Evolutionary conservation across 2,113 vertebrate genomes (phyloP), one percentile per base, ranked within the genome.

Genomic region (Zapus hudsonius): DNA sequence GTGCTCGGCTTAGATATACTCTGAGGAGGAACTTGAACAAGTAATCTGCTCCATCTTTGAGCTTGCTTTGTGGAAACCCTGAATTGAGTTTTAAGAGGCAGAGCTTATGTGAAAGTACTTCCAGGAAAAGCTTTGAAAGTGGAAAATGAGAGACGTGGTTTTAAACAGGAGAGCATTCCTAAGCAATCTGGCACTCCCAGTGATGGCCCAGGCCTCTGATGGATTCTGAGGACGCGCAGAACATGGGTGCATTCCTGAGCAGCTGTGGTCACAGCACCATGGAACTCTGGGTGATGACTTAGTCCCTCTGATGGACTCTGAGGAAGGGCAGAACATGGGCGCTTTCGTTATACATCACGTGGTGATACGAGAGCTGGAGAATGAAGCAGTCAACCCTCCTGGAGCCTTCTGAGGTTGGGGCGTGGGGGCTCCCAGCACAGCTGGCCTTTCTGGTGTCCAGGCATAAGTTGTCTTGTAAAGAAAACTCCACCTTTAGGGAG

Each of bases 401-500:
- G 4, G 47, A 19, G 0, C 44, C 7, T 23, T 27, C n/a, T n/a
- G n/a, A n/a, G n/a, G n/a, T n/a, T n/a, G n/a, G n/a, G n/a, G n/a
- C n/a, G n/a, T n/a, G n/a, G n/a, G n/a, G n/a, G n/a, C n/a, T 7
- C 11, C 5, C 5, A 38, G 31, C 0, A 38, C 3, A 7, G n/a
- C 16, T 44, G 29, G 27, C 3, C 70, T 85, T 38, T 31, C 9
- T 69, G 38, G 59, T 0, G 17, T 25, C 12, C 2, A 25, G 25
- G 19, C 27, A 80, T 67, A 38, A 38, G 5, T n/a, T 78, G 5
- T 23, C 55, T 92, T 82, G 1, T 8, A 31, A 79, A 85, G 33
- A n/a, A 78, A 66, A 25, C 1, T 20, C 67, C 40, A 44, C 16
- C 20, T 78, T 66, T 15, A 55, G n/a, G 29, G 25, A 90, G 40